phyloP scores from a whole-genome alignment of 2,888 invertebrate species.

The Odontomyia ornata region DNA sequence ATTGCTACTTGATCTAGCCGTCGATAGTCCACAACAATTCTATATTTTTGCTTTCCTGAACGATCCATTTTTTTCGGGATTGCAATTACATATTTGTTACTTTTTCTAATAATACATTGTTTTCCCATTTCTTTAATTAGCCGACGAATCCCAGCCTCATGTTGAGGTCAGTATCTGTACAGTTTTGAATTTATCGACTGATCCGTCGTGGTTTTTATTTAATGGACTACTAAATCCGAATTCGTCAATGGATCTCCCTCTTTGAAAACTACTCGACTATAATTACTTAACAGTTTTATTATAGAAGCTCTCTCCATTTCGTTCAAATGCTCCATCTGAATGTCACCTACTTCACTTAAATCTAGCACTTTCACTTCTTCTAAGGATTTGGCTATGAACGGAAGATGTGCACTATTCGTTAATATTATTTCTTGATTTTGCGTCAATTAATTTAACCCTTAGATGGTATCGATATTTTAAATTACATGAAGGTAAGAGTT shows the following conservation, averaged over 20 bases:
- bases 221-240: background rate
- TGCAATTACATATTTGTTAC: background rate
- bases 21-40: too few relatives aligned
- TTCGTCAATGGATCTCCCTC: background rate
- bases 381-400: conserved; percentile 46
- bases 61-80: background rate
- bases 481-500: too few relatives aligned
- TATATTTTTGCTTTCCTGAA: background rate
- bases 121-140: background rate
- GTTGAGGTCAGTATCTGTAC: background rate
- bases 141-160: background rate
- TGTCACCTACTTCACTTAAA: conserved; percentile 37
- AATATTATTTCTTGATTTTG: too few relatives aligned
- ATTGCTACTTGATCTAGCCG: background rate
- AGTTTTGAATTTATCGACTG: background rate
- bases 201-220: background rate
- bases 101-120: background rate
- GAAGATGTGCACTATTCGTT: too few relatives aligned
- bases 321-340: conserved; percentile 46
- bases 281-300: background rate
- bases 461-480: too few relatives aligned
- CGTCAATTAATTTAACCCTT: conserved; percentile 40
- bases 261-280: background rate
- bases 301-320: conserved; percentile 25
- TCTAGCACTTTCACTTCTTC: conserved; percentile 45